These are phyloP conservation scores for Neoascia interrupta DNA, from an alignment of 2,888 invertebrate species.

Conservation along the genomic window DNA sequence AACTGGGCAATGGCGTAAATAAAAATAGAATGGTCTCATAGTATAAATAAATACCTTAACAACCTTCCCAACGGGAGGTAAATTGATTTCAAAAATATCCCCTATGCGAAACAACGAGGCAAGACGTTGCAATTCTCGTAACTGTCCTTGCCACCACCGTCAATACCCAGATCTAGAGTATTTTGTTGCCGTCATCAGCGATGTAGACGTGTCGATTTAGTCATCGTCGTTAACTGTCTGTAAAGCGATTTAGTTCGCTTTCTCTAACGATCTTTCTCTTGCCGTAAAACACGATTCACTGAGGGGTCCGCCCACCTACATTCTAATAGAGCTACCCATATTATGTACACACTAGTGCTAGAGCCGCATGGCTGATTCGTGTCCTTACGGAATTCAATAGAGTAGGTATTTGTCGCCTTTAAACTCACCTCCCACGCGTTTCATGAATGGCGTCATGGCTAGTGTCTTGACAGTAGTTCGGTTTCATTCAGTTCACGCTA, in stretches of 20 bases:
- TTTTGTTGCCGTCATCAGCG: slow-evolving; percentile 54
- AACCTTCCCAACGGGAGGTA: slow-evolving; percentile 62
- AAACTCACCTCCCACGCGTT: slow-evolving; percentile 17
- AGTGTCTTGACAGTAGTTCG: slow-evolving; percentile 60
- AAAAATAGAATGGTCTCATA: slow-evolving; percentile 6
- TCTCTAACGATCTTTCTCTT: slow-evolving; percentile 64
- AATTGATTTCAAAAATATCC: slow-evolving; percentile 66
- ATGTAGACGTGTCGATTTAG: slow-evolving; percentile 56
- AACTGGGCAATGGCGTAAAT: neutral
- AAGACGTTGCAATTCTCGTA: slow-evolving; percentile 35
- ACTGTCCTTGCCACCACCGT: neutral
- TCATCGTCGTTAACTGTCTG: slow-evolving; percentile 50
- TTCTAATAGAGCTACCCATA: neutral
- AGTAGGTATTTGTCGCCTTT: slow-evolving; percentile 68
- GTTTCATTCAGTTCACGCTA: slow-evolving; percentile 44
- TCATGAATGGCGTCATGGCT: slow-evolving; percentile 30
- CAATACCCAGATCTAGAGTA: slow-evolving; percentile 11
- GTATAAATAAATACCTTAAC: slow-evolving; percentile 55
- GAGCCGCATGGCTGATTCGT: too few relatives aligned
- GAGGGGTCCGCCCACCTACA: slow-evolving; percentile 36
- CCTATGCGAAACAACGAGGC: slow-evolving; percentile 50
- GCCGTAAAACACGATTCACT: slow-evolving; percentile 56
- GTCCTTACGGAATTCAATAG: slow-evolving; percentile 61
- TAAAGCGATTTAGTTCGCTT: slow-evolving; percentile 66
- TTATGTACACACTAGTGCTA: slow-evolving; percentile 8